phyloP scores from a whole-genome alignment of 1,140 invertebrate species.

The roundworm (Caenorhabditis elegans) region WBcel235 BX284604.4:6829001-6829500 shows the following conservation, averaged over 20 bases:
- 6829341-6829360: not conserved
- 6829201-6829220: no score
- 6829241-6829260: no score
- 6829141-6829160: not conserved
- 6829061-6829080: not conserved
- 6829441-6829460: not conserved
- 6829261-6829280: no score
- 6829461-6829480: not conserved
- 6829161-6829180: not conserved
- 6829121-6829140: not conserved
- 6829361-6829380: not conserved
- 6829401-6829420: not conserved
- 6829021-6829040: not conserved
- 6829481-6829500: no score
- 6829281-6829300: no score
- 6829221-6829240: no score
- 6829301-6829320: not conserved
- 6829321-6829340: not conserved
- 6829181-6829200: not conserved
- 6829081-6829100: not conserved
- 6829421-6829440: not conserved
- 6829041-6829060: not conserved
- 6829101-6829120: not conserved
- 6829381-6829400: not conserved
- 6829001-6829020: not conserved